A percentile compares a stretch with the other conserved stretches of the same genome.
Evolutionary conservation across 2,888 invertebrate species (phyloP).

Genomic region (Neoscelio sp.): DNA sequence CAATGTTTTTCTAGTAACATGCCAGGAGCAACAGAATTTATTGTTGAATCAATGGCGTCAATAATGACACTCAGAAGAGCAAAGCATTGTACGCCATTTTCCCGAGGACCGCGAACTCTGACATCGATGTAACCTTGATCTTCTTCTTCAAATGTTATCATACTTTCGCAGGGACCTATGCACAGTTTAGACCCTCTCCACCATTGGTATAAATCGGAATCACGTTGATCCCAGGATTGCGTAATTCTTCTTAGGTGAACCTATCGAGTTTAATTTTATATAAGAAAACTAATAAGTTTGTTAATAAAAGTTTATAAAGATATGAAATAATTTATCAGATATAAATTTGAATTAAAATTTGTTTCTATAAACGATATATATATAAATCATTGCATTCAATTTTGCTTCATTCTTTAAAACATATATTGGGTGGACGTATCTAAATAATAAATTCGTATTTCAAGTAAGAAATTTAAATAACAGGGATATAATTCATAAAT

Average conservation of each 20-base stretch:
- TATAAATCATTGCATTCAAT: too few species aligned
- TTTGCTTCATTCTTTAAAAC: too few species aligned
- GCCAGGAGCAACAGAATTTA: constrained; percentile 88
- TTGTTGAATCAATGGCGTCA: constrained; percentile 85
- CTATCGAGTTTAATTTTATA: constrained; percentile 77
- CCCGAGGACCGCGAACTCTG: constrained; percentile 87
- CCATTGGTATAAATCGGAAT: constrained; percentile 90
- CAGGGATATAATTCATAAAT: too few species aligned
- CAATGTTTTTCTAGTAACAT: constrained; percentile 87
- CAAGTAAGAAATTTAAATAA: too few species aligned
- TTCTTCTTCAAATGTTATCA: constrained; percentile 86
- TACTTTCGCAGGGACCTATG: constrained; percentile 87
- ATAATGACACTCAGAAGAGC: constrained; percentile 88
- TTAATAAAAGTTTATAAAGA: too few species aligned
- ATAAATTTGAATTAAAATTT: constrained; percentile 4
- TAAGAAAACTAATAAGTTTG: too few species aligned
- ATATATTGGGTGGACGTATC: too few species aligned
- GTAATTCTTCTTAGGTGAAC: constrained; percentile 85
- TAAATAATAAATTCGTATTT: too few species aligned
- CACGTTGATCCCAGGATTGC: constrained; percentile 84
- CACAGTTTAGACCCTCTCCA: constrained; percentile 89
- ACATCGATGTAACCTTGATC: constrained; percentile 86
- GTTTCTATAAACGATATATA: too few species aligned
- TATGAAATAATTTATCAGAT: background rate
- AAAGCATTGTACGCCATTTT: constrained; percentile 85